Evolutionary conservation across 1,140 invertebrate genomes (phyloP).

Genomic region (Drosophila miranda): DNA sequence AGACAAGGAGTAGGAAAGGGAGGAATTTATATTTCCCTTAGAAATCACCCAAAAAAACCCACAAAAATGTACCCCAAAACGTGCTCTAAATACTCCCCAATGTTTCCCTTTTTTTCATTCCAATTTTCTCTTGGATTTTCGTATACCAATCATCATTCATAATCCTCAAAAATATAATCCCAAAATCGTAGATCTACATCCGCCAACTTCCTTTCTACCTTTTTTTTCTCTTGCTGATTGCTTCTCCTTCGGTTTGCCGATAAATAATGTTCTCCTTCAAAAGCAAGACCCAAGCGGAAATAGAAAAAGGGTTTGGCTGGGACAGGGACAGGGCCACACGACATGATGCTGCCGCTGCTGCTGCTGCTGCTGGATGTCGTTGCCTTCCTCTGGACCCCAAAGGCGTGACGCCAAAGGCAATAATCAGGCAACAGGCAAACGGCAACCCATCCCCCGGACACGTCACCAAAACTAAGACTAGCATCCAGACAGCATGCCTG

Average conservation of each 20-base stretch:
- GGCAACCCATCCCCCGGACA: conserved; percentile 38
- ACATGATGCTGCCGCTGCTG: conserved; percentile 21
- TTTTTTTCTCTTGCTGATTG: conserved; percentile 10
- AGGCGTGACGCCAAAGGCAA: conserved; percentile 45
- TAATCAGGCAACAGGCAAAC: conserved; percentile 16
- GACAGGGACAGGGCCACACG: conserved; percentile 13
- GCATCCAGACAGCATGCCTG: conserved; percentile 7
- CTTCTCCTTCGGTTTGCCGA: conserved; percentile 36
- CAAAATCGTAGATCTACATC: conserved; percentile 7
- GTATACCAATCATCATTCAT: not conserved
- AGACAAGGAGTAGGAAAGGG: too few species aligned
- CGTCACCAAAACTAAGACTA: conserved; percentile 55
- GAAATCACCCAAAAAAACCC: too few species aligned
- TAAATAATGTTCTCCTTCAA: conserved; percentile 23
- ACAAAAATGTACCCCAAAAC: too few species aligned
- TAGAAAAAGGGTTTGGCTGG: conserved; percentile 72
- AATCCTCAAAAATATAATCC: conserved; percentile 5
- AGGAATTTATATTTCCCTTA: too few species aligned
- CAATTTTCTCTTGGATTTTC: not conserved
- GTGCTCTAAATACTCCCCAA: not conserved
- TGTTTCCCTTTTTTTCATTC: not conserved
- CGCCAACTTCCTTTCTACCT: conserved; percentile 10
- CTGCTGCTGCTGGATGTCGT: conserved; percentile 35
- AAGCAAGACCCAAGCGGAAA: conserved; percentile 49
- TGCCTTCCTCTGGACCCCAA: conserved; percentile 29